A percentile compares a stretch with the other conserved stretches of the same genome.
Conservation (phyloP, 2,888 invertebrate species). For the Smittia sp. region DNA sequence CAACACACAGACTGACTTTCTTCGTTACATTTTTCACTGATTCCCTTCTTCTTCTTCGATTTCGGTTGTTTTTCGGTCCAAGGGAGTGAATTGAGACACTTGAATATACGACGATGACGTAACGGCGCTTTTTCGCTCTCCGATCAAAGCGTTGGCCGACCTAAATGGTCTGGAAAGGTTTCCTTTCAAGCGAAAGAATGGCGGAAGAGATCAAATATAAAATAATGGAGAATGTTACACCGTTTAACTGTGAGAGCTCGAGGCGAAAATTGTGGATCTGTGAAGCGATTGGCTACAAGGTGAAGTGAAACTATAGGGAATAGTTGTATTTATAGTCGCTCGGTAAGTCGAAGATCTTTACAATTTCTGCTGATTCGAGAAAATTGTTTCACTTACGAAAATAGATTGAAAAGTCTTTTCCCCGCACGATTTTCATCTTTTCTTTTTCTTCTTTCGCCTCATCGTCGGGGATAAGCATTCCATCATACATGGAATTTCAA, state of each 20-base stretch:
- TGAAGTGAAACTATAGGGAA: conserved; percentile 22
- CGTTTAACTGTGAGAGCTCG: conserved; percentile 7
- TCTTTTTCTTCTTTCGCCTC: too few relatives aligned
- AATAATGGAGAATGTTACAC: conserved; percentile 13
- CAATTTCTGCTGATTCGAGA: conserved; percentile 32
- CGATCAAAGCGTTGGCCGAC: not conserved
- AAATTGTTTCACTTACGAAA: conserved; percentile 36
- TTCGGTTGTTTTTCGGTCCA: not conserved
- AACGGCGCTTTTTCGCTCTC: conserved; percentile 1
- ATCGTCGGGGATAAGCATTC: conserved; percentile 6
- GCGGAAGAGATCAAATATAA: not conserved
- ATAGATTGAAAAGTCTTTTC: conserved; percentile 35
- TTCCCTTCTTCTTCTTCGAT: not conserved
- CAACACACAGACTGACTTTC: conserved; percentile 15
- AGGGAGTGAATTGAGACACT: conserved; percentile 10
- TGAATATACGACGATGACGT: conserved; percentile 35
- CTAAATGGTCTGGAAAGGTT: conserved; percentile 35
- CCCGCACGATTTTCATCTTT: not conserved
- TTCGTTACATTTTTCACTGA: not conserved
- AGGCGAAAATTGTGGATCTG: not conserved
- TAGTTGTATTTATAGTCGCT: conserved; percentile 35
- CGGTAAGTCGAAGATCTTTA: not conserved
- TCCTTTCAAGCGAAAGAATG: not conserved
- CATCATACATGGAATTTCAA: conserved; percentile 21
- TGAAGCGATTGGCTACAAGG: conserved; percentile 24